Base-by-base conservation (phyloP, 2,888 invertebrate genomes). In the Venustoraphidia nigricollis region DNA sequence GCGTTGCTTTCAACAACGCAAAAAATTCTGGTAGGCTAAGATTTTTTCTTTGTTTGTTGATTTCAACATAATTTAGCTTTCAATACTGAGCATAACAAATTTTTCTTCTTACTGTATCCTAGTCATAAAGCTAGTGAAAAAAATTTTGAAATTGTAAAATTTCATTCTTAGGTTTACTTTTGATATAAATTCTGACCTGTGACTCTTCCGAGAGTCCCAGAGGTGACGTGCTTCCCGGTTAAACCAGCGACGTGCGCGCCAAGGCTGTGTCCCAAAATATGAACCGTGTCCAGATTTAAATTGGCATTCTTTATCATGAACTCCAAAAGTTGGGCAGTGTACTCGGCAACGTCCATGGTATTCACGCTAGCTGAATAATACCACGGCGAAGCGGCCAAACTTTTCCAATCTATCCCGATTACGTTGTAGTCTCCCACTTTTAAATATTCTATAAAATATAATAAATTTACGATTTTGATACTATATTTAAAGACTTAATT, bases 401-500 rank as follows among this genome's bases (percentile, higher is more conserved):
- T 36, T 43, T 14, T n/a, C 71, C 70, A 71, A 52, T 69, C 65
- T 6, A 69, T 61, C 3, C 59, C 56, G 34, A 70, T 61, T 9
- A 70, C 59, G 49, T 70, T 70, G 48, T 58, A 62, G 46, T 64
- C 56, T 3, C 53, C 59, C 2, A 27, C 50, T 1, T 38, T 48
- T 9, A 67, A 52, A 50, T 67, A 68, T 44, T 59, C 64, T 50
- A 50, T 50, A 14, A 58, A 54, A 44, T 60, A 54, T 10, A 10
- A 34, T 6, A 27, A 27, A 27, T 27, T 27, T 6, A 1, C 27
- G 27, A 27, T 27, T 27, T 27, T 27, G 27, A 6, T 27, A n/a
- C n/a, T n/a, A n/a, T n/a, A n/a, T n/a, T n/a, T n/a, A n/a, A n/a
- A n/a, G 27, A 27, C 5, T 27, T 6, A 27, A 1, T 27, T 27